phyloP scores from a whole-genome alignment of 2,113 vertebrate species.

The Mobula hypostoma region DNA sequence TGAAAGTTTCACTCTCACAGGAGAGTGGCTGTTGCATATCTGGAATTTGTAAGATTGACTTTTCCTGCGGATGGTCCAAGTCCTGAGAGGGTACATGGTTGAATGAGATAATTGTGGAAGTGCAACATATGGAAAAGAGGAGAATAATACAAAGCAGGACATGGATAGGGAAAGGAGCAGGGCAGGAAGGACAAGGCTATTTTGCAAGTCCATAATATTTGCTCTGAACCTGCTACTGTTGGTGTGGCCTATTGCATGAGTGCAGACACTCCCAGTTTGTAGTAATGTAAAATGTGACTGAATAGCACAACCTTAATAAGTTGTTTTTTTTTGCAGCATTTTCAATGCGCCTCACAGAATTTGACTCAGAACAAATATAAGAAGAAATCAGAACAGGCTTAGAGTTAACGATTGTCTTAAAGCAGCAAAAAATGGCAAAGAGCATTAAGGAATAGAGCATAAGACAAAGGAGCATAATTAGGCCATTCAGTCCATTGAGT shows the following conservation, averaged over 20 bases:
- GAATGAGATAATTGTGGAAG: background rate
- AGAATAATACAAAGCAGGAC: background rate
- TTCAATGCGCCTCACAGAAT: background rate
- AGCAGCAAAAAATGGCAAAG: background rate
- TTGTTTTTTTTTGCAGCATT: background rate
- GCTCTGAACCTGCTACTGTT: background rate
- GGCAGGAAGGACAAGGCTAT: background rate
- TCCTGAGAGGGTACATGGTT: slow-evolving; percentile 19
- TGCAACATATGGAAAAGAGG: slow-evolving; percentile 27
- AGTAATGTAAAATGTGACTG: background rate
- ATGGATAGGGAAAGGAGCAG: background rate
- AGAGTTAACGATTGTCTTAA: no score
- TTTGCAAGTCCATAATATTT: background rate
- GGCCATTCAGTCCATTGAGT: no score
- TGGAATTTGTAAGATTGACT: slow-evolving; percentile 28
- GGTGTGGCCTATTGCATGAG: background rate
- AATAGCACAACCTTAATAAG: background rate
- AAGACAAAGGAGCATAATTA: no score
- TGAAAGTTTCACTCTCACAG: background rate
- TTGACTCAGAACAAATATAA: background rate
- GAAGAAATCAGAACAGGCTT: background rate
- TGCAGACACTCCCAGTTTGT: background rate
- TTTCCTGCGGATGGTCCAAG: background rate
- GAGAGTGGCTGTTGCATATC: slow-evolving; percentile 15
- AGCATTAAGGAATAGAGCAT: background rate